phyloP scores from a whole-genome alignment of 2,797 vertebrate species.

The Mustela erminea region DNA sequence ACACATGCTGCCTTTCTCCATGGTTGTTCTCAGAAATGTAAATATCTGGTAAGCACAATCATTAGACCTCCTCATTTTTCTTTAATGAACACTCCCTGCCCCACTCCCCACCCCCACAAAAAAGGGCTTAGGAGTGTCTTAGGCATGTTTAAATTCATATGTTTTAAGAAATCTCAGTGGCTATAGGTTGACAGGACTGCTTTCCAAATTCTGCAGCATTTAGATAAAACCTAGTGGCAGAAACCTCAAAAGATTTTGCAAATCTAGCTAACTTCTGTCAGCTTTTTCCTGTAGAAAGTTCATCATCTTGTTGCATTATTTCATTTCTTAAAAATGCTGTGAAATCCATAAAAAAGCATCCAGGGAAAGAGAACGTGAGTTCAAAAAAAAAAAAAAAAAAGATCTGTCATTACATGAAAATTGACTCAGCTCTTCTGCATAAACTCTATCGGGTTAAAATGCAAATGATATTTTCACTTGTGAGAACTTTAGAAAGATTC shows the following conservation, averaged over 20 bases:
- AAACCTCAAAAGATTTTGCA: background rate
- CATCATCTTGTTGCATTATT: background rate
- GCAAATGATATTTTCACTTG: constrained; percentile 60
- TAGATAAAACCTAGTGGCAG: background rate
- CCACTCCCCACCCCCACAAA: too few species aligned
- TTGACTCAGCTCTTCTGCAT: background rate
- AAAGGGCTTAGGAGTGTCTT: background rate
- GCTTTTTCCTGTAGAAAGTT: background rate
- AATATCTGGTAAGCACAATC: background rate
- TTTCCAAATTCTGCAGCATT: background rate
- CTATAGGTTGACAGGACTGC: too few species aligned
- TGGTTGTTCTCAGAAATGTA: background rate
- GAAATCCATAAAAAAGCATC: constrained; percentile 22
- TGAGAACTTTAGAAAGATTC: constrained; percentile 68
- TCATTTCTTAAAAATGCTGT: background rate
- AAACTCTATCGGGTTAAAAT: constrained; percentile 52
- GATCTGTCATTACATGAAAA: background rate
- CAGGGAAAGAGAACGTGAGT: background rate
- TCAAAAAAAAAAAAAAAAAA: background rate
- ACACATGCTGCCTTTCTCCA: background rate
- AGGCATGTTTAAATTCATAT: background rate
- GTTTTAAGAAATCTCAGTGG: background rate
- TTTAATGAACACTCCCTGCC: background rate
- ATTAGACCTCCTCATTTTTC: background rate
- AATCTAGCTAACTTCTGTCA: background rate